Base-by-base conservation (phyloP, 2,888 invertebrate genomes). In the Blera fallax region DNA sequence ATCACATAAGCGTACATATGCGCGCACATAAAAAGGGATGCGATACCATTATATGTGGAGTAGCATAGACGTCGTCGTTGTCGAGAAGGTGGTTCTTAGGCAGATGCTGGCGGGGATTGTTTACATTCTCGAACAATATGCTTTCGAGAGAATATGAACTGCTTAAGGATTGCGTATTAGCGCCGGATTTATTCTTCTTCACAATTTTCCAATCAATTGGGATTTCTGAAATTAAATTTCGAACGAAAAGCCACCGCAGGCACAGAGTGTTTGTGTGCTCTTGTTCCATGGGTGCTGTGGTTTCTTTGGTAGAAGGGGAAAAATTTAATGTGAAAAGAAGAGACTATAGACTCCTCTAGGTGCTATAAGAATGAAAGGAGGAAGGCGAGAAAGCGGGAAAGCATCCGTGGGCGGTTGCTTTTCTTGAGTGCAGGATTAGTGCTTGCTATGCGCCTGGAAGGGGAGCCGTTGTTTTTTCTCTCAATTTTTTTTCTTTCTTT, bases 151-250 rank as follows among this genome's bases (percentile, higher is more conserved):
- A 77, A 81, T 85, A 85, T 85, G 85, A 85, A 85, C 85, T 81
- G 81, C 85, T 85, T 76, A 81, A 81, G 80, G 85, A 76, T 80
- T 80, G 80, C 80, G 85, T 73, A 81, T 85, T 76, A 85, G 76
- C 72, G 85, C 70, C 76, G 76, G 85, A 85, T 80, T 85, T 81
- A 85, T 85, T 81, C 81, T 77, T 67, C 80, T 77, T 85, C 85
- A 85, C 80, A 85, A 85, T 85, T 81, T 85, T 85, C 85, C 85
- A 85, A 85, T 85, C 85, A 85, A 85, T 85, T 77, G 80, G 80
- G 85, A 85, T 85, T 81, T 85, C 80, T 77, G 81, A 85, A 85
- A 85, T 85, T 85, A 77, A 85, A 81, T 85, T 85, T 85, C 81
- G 34, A 81, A 77, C 70, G 62, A 76, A 80, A 80, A 77, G 67